A percentile compares a stretch with the other conserved stretches of the same genome.
Evolutionary conservation across 1,140 invertebrate species (phyloP).

Genomic region (Asobara japonica): DNA sequence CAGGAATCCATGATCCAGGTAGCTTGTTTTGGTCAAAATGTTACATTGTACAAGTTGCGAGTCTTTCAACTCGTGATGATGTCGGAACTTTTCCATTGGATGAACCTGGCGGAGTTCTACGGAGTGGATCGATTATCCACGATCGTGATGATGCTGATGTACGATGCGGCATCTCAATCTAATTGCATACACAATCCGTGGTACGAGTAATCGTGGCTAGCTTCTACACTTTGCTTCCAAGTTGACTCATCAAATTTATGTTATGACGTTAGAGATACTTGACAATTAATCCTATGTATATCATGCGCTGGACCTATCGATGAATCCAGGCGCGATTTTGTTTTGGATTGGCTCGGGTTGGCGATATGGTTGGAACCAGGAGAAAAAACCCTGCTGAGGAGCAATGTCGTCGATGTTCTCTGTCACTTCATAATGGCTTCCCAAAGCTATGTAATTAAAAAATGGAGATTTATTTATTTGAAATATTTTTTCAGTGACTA

Average conservation of each 20-base stretch:
- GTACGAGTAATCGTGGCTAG: background rate
- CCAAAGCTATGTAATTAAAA: background rate
- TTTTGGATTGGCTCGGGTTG: conserved; percentile 37
- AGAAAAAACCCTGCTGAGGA: background rate
- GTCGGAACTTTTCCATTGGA: background rate
- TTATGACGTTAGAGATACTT: background rate
- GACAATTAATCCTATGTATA: background rate
- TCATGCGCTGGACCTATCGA: background rate
- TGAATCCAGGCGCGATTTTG: conserved; percentile 45
- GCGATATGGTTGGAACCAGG: background rate
- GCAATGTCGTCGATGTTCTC: conserved; percentile 6
- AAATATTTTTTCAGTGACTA: too few relatives aligned
- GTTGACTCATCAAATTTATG: background rate
- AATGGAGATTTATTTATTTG: background rate
- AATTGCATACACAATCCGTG: background rate
- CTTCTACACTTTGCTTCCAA: background rate
- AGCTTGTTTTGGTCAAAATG: too few relatives aligned
- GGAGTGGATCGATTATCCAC: background rate
- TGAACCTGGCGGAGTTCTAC: background rate
- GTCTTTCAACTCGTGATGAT: background rate
- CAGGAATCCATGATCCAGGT: too few relatives aligned
- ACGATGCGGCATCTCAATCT: background rate
- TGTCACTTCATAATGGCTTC: conserved; percentile 16
- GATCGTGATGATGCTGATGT: background rate
- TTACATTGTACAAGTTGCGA: too few relatives aligned